phyloP scores from a whole-genome alignment of 2,797 vertebrate species.

The Crax fasciolata region DNA sequence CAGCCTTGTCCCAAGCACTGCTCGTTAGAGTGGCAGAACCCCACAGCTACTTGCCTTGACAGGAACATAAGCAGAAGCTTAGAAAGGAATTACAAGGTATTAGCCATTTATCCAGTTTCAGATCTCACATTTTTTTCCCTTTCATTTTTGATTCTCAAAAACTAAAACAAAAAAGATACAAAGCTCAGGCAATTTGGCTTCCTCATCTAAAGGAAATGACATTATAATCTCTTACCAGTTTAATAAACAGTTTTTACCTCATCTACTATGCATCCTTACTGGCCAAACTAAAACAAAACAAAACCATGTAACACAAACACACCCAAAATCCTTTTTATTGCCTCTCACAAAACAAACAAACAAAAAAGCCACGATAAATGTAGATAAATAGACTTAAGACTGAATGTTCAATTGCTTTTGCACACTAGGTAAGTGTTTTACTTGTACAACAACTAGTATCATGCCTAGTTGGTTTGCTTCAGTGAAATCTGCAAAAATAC shows the following conservation, averaged over 20 bases:
- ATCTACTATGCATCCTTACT: neutral
- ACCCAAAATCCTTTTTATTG: neutral
- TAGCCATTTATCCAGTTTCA: neutral
- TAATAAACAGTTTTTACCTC: neutral
- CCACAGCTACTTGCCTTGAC: neutral
- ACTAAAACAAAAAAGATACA: neutral
- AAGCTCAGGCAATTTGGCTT: neutral
- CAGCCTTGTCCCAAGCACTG: neutral
- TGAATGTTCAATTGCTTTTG: neutral
- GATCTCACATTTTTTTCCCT: neutral
- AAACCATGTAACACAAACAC: neutral
- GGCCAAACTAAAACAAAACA: neutral
- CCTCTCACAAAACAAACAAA: neutral
- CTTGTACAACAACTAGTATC: neutral
- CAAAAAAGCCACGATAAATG: neutral
- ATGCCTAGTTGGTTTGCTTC: neutral
- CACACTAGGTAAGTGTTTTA: neutral
- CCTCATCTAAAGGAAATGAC: neutral
- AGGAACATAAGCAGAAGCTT: neutral
- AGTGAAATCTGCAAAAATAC: neutral
- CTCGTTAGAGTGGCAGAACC: neutral
- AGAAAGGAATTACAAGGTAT: neutral
- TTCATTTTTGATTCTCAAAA: neutral
- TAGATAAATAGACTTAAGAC: neutral
- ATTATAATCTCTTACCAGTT: neutral